Conservation (phyloP, 2,888 invertebrate genomes). For the Noctua comes region DNA sequence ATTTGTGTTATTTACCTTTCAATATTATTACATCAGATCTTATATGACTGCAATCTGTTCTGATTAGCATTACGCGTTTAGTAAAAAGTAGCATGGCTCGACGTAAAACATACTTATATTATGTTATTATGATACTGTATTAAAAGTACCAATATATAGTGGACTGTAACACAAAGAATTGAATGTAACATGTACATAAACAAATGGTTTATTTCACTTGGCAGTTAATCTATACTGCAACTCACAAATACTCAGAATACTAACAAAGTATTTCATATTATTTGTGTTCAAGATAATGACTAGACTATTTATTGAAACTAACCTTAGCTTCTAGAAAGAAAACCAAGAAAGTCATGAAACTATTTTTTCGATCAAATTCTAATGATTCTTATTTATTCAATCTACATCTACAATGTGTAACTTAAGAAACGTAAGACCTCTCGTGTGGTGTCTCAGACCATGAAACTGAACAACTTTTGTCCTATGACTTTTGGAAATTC, state of each 20-base stretch:
- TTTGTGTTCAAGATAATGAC: slow-evolving; percentile 59
- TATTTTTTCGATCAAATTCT: slow-evolving; percentile 61
- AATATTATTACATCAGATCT: slow-evolving; percentile 46
- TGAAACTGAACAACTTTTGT: no score
- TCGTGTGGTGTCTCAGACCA: no score
- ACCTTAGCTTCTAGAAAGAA: slow-evolving; percentile 52
- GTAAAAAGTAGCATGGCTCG: slow-evolving; percentile 9
- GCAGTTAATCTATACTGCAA: slow-evolving; percentile 53
- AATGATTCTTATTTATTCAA: slow-evolving; percentile 59
- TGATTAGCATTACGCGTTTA: slow-evolving; percentile 42
- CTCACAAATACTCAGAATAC: slow-evolving; percentile 73
- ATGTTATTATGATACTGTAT: slow-evolving; percentile 26
- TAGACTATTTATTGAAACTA: slow-evolving; percentile 67
- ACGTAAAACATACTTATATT: slow-evolving; percentile 23
- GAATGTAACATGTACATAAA: slow-evolving; percentile 51
- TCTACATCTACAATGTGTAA: no score
- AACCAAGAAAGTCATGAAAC: slow-evolving; percentile 41
- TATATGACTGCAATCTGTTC: slow-evolving; percentile 51
- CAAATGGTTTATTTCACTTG: slow-evolving; percentile 29
- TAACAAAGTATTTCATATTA: slow-evolving; percentile 64
- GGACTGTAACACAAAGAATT: slow-evolving; percentile 35
- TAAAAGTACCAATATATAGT: slow-evolving; percentile 32
- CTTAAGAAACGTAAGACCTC: no score
- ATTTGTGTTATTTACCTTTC: slow-evolving; percentile 53
- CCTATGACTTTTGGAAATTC: no score